Percentiles rank a stretch among this genome's conserved stretches.
Conservation (phyloP, 2,797 vertebrate genomes). For the Ceyx erithaca region DNA sequence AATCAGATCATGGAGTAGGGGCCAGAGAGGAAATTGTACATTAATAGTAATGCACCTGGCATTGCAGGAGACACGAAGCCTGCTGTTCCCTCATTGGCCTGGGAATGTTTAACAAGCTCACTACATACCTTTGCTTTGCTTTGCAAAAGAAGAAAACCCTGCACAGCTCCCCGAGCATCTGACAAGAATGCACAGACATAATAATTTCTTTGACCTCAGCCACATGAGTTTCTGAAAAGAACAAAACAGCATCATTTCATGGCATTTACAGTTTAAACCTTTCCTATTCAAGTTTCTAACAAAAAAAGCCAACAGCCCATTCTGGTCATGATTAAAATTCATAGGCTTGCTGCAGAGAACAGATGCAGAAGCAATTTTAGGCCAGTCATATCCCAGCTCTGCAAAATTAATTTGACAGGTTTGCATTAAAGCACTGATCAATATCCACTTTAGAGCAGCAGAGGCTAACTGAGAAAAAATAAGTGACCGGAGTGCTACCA, state of each 20-base stretch:
- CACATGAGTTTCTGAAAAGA: slow-evolving; percentile 85
- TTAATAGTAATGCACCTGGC: slow-evolving; percentile 15
- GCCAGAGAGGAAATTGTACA: slow-evolving; percentile 12
- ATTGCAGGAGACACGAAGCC: slow-evolving; percentile 3
- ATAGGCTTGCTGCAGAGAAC: slow-evolving; percentile 88
- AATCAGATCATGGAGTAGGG: slow-evolving; percentile 2
- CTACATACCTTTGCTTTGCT: slow-evolving; percentile 54
- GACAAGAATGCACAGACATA: slow-evolving; percentile 83
- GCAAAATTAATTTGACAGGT: slow-evolving; percentile 99
- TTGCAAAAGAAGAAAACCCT: slow-evolving; percentile 64
- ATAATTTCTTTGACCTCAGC: slow-evolving; percentile 88
- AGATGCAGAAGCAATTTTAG: slow-evolving; percentile 95
- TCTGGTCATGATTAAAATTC: slow-evolving; percentile 97
- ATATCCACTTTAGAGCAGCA: slow-evolving; percentile 99
- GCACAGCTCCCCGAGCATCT: slow-evolving; percentile 75
- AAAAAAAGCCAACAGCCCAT: slow-evolving; percentile 89
- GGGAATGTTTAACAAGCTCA: slow-evolving; percentile 62
- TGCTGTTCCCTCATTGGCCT: slow-evolving; percentile 59
- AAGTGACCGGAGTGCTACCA: slow-evolving; percentile 91
- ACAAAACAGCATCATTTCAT: slow-evolving; percentile 86
- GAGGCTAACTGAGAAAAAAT: slow-evolving; percentile 99
- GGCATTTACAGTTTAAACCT: slow-evolving; percentile 90
- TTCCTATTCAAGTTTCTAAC: slow-evolving; percentile 89
- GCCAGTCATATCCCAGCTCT: slow-evolving; percentile 95
- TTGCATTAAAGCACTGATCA: slow-evolving; percentile 99